Conservation (phyloP, 2,113 vertebrate species). For the Syrmaticus mikado region DNA sequence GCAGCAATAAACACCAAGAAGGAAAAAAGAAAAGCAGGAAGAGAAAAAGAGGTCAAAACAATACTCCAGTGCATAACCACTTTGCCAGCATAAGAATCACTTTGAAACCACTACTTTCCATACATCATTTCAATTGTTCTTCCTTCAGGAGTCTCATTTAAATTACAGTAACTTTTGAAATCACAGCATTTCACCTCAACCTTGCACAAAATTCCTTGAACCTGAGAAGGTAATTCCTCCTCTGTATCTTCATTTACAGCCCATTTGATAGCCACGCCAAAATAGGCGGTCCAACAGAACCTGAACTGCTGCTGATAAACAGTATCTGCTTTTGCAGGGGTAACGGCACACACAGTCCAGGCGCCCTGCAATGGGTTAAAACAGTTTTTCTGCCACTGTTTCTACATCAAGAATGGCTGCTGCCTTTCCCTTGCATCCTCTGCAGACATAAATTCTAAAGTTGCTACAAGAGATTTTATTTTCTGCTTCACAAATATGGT, state of each 20-base stretch:
- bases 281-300: background rate
- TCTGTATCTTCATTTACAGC: background rate
- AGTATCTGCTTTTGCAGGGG: background rate
- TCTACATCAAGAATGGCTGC: background rate
- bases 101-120: background rate
- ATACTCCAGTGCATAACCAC: background rate
- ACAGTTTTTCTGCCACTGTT: background rate
- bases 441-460: background rate
- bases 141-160: background rate
- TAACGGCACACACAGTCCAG: background rate
- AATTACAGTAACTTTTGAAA: background rate
- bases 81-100: background rate
- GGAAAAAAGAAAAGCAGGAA: background rate
- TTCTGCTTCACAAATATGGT: background rate
- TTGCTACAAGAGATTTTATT: background rate
- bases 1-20: accelerated
- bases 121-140: background rate
- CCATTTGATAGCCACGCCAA: background rate
- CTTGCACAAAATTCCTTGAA: background rate
- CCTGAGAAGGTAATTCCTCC: accelerated
- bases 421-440: background rate
- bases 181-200: background rate
- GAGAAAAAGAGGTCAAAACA: background rate
- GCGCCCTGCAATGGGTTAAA: background rate
- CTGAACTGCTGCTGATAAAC: background rate